phyloP scores from a whole-genome alignment of 2,888 invertebrate genomes.

The Drosophila subquinaria region DNA sequence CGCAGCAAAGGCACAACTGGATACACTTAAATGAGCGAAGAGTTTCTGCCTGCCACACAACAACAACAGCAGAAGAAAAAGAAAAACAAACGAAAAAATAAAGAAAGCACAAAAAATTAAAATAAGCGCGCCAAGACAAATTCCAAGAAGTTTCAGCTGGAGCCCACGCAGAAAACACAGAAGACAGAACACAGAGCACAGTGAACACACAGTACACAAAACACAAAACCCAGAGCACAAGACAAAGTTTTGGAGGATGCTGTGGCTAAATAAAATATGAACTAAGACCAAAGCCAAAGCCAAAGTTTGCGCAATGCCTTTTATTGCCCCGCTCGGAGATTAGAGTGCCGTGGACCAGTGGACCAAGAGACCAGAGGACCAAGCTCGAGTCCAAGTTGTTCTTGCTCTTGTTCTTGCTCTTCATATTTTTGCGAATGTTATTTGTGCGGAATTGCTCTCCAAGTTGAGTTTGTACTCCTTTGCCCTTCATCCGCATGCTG shows the following conservation, averaged over 20 bases:
- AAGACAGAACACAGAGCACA: background rate
- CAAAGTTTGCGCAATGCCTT: conserved; percentile 74
- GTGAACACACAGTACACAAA: background rate
- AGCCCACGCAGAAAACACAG: conserved; percentile 20
- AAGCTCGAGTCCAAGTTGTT: conserved; percentile 5
- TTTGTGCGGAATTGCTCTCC: conserved; percentile 70
- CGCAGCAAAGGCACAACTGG: conserved; percentile 52
- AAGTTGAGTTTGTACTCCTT: conserved; percentile 59
- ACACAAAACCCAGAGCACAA: background rate
- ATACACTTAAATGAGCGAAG: conserved; percentile 43
- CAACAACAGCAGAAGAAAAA: background rate
- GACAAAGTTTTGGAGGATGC: conserved; percentile 58
- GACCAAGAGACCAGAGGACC: conserved; percentile 10
- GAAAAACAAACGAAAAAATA: conserved; percentile 7
- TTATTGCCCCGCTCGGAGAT: conserved; percentile 72
- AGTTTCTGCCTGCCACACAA: background rate
- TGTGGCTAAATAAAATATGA: conserved; percentile 76
- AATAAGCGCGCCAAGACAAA: conserved; percentile 62
- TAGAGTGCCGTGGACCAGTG: conserved; percentile 38
- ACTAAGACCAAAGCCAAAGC: conserved; percentile 74
- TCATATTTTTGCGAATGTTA: conserved; percentile 64
- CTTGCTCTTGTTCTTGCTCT: conserved; percentile 33
- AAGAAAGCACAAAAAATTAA: conserved; percentile 59
- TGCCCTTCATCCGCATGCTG: conserved; percentile 7
- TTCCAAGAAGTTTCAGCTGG: conserved; percentile 60